A percentile compares a stretch with the other conserved stretches of the same genome.
These are phyloP conservation scores for Seriola dumerili DNA, from an alignment of 2,113 vertebrate genomes.

Conservation along the genomic window DNA sequence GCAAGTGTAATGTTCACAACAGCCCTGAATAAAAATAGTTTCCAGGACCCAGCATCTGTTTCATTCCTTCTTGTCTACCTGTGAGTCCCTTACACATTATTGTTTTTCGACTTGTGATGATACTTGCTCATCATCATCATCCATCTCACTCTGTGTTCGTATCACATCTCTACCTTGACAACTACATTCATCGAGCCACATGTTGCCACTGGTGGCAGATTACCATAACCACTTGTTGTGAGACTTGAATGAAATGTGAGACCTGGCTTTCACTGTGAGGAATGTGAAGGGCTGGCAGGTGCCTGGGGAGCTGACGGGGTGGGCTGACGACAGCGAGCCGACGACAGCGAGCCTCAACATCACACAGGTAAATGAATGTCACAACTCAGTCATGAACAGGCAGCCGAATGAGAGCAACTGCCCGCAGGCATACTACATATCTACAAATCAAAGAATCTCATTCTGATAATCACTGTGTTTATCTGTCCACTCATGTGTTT, in stretches of 20 bases:
- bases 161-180: slow-evolving; percentile 36
- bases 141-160: slow-evolving; percentile 31
- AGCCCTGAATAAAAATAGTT: not conserved
- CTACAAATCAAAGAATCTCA: not conserved
- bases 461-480: not conserved
- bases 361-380: slow-evolving; percentile 65
- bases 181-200: slow-evolving; percentile 46
- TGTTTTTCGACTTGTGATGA: slow-evolving; percentile 17
- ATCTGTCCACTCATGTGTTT: not conserved
- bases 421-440: not conserved
- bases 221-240: slow-evolving; percentile 47
- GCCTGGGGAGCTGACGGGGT: not conserved
- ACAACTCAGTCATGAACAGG: slow-evolving; percentile 53
- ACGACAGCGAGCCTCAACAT: slow-evolving; percentile 19
- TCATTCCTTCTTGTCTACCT: slow-evolving; percentile 15
- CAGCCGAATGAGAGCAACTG: slow-evolving; percentile 30
- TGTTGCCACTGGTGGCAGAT: slow-evolving; percentile 43
- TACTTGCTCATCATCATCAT: slow-evolving; percentile 28
- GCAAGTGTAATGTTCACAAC: not conserved
- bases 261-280: slow-evolving; percentile 19
- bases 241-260: slow-evolving; percentile 59
- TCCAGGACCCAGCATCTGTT: not conserved
- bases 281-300: slow-evolving; percentile 26
- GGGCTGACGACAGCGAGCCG: slow-evolving; percentile 1
- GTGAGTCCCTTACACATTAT: not conserved